Percentiles rank a stretch among this genome's conserved stretches.
phyloP scores from a whole-genome alignment of 2,797 vertebrate genomes.

The Semotilus atromaculatus region DNA sequence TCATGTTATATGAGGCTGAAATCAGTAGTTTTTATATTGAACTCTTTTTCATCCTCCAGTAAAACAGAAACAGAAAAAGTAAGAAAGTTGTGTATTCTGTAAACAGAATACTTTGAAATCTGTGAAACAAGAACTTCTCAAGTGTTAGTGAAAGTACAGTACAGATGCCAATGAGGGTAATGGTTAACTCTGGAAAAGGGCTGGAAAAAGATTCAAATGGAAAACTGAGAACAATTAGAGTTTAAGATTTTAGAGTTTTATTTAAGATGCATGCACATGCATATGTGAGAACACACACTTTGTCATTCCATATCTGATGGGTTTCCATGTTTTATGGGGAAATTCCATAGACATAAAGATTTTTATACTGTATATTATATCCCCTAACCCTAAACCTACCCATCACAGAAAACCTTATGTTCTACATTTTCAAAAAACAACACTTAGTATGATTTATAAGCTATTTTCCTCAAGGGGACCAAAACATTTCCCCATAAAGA shows the following conservation, averaged over 20 bases:
- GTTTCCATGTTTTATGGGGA: not conserved
- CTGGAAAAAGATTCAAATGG: constrained; percentile 7
- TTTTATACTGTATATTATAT: not conserved
- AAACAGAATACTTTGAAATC: not conserved
- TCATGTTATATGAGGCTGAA: constrained; percentile 11
- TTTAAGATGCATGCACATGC: constrained; percentile 23
- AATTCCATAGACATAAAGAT: not conserved
- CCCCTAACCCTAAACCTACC: not conserved
- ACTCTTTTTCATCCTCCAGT: not conserved
- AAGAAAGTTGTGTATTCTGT: not conserved
- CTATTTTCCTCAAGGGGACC: too few species aligned
- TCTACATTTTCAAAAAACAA: too few species aligned
- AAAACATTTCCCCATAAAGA: too few species aligned
- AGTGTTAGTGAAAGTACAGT: not conserved
- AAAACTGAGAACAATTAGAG: not conserved
- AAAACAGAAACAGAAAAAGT: not conserved
- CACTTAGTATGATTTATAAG: too few species aligned
- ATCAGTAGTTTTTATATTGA: not conserved
- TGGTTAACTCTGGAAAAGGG: constrained; percentile 28
- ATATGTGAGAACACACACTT: constrained; percentile 14
- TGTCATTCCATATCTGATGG: constrained; percentile 40
- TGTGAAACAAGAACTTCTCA: not conserved
- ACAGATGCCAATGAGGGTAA: constrained; percentile 15
- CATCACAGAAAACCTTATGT: too few species aligned
- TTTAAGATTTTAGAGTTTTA: not conserved